Conservation (phyloP, 1,140 invertebrate genomes). For the Papilio machaon region DNA sequence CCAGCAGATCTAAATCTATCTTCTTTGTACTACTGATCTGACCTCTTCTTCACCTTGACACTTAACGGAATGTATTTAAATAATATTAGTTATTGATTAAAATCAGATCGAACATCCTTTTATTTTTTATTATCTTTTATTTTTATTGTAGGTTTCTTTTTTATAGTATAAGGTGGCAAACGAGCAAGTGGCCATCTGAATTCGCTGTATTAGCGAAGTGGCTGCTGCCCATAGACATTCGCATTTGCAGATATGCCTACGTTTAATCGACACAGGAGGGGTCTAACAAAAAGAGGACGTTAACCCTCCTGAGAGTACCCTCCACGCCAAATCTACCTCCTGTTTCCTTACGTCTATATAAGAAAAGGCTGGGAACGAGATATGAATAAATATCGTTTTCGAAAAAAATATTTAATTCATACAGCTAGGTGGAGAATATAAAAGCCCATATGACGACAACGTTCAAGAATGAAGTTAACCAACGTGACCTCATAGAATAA, state of each 20-base stretch:
- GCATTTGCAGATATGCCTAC: no score
- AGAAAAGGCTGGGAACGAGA: no score
- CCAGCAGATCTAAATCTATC: neutral
- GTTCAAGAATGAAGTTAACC: neutral
- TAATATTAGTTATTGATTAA: neutral
- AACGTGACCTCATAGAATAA: neutral
- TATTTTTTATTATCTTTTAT: neutral
- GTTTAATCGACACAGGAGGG: no score
- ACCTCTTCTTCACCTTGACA: conserved; percentile 15
- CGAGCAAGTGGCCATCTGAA: no score
- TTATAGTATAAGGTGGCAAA: neutral
- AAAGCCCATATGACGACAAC: neutral
- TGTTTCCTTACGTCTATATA: no score
- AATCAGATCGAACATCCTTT: neutral
- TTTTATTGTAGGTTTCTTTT: neutral
- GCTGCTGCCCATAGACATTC: no score
- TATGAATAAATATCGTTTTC: no score
- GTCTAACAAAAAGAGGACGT: no score
- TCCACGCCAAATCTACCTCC: no score
- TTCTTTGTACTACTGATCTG: conserved; percentile 14
- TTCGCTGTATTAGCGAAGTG: no score
- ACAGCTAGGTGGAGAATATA: neutral
- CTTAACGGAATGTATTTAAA: conserved; percentile 12
- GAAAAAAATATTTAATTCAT: neutral
- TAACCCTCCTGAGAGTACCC: no score